Conservation (phyloP, 2,113 vertebrate genomes). For the Hystrix cristata region DNA sequence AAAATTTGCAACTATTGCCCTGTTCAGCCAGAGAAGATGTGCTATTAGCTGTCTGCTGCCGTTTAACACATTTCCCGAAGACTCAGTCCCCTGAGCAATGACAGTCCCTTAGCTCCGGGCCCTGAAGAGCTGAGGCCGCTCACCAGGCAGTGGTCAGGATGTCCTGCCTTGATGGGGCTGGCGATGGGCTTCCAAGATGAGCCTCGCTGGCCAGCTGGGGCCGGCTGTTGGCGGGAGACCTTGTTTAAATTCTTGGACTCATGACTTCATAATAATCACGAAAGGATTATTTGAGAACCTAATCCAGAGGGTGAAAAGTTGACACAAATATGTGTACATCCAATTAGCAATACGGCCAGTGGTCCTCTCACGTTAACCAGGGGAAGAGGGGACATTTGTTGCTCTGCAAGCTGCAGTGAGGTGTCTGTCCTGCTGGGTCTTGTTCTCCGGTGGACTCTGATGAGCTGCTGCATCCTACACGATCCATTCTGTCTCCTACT, state of each 20-base stretch:
- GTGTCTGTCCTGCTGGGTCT: too few species aligned
- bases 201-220: background rate
- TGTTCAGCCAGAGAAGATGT: background rate
- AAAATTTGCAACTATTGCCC: background rate
- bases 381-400: background rate
- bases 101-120: background rate
- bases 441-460: background rate
- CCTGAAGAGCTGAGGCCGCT: background rate
- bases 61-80: background rate
- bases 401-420: background rate
- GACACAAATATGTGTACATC: background rate
- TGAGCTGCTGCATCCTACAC: rapidly evolving
- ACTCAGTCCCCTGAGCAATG: background rate
- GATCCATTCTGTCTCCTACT: background rate
- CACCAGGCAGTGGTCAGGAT: background rate
- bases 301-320: background rate
- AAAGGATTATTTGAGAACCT: background rate
- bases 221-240: background rate
- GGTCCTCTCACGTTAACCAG: rapidly evolving
- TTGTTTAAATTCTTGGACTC: background rate
- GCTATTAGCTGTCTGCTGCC: background rate
- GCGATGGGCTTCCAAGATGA: background rate
- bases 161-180: background rate
- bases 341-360: too few species aligned
- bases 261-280: background rate